Percentiles rank a stretch among this genome's conserved stretches.
These are phyloP conservation scores for Leptocoma aspasia DNA, from an alignment of 2,113 vertebrate species.

Conservation along the genomic window DNA sequence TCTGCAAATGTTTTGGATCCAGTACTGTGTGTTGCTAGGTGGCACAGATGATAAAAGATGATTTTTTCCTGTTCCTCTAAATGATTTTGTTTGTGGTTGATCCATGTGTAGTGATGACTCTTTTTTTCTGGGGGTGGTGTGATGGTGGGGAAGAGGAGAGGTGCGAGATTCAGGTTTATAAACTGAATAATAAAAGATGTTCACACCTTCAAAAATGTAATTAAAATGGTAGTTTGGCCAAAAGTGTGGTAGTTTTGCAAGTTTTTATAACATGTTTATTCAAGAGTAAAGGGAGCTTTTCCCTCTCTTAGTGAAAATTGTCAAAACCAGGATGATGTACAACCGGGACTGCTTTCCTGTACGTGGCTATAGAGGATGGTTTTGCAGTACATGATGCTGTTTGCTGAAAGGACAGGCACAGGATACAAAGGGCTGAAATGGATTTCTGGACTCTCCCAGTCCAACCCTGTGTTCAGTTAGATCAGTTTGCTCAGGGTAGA, in stretches of 20 bases:
- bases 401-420: not conserved
- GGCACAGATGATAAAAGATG: conserved; percentile 52
- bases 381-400: not conserved
- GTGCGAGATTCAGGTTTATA: conserved; percentile 43
- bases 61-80: conserved; percentile 19
- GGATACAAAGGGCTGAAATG: not conserved
- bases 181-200: conserved; percentile 49
- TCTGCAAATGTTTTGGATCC: not conserved
- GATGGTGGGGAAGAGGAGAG: conserved; percentile 30
- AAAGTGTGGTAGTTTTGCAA: not conserved
- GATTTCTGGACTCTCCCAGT: not conserved
- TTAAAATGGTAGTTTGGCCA: not conserved
- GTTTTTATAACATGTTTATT: not conserved
- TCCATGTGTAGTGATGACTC: conserved; percentile 8
- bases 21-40: conserved; percentile 31
- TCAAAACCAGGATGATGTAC: not conserved
- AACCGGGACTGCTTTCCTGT: not conserved
- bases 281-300: not conserved
- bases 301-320: not conserved
- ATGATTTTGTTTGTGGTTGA: conserved; percentile 23
- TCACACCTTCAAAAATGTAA: conserved; percentile 33
- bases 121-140: conserved; percentile 34
- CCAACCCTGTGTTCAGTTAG: not conserved
- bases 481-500: not conserved
- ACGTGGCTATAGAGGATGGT: accelerated